phyloP scores from a whole-genome alignment of 2,888 invertebrate species.

The Pogonocherus hispidulus region DNA sequence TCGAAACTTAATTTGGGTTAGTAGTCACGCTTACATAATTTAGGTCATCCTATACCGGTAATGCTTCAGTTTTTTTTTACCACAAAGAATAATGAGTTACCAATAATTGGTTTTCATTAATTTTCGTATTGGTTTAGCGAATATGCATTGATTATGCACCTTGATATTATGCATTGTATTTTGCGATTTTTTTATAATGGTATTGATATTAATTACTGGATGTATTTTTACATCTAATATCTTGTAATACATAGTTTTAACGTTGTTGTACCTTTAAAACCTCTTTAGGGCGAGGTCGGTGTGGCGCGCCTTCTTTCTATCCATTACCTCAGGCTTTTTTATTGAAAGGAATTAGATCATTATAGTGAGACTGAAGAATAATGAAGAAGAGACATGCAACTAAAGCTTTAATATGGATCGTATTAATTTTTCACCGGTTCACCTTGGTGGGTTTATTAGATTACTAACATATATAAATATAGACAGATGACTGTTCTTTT shows the following conservation, averaged over 20 bases:
- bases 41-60: too few species aligned
- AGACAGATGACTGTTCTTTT: background rate
- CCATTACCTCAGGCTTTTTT: background rate
- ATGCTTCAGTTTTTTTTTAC: too few species aligned
- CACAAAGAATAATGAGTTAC: too few species aligned
- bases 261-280: background rate
- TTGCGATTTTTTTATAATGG: too few species aligned
- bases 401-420: background rate
- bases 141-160: too few species aligned
- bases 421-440: slow-evolving; percentile 1
- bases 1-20: too few species aligned
- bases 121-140: too few species aligned
- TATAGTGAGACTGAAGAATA: background rate
- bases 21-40: too few species aligned
- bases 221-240: too few species aligned
- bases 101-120: too few species aligned
- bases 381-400: slow-evolving; percentile 19
- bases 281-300: background rate
- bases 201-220: too few species aligned
- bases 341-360: background rate
- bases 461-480: slow-evolving; percentile 3
- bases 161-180: too few species aligned
- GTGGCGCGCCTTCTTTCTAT: background rate
- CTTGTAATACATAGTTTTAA: background rate
- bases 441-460: slow-evolving; percentile 3